Evolutionary conservation across 2,113 vertebrate genomes (phyloP), one percentile per base, ranked within the genome.

Genomic region (Tricholaema leucomelas): DNA sequence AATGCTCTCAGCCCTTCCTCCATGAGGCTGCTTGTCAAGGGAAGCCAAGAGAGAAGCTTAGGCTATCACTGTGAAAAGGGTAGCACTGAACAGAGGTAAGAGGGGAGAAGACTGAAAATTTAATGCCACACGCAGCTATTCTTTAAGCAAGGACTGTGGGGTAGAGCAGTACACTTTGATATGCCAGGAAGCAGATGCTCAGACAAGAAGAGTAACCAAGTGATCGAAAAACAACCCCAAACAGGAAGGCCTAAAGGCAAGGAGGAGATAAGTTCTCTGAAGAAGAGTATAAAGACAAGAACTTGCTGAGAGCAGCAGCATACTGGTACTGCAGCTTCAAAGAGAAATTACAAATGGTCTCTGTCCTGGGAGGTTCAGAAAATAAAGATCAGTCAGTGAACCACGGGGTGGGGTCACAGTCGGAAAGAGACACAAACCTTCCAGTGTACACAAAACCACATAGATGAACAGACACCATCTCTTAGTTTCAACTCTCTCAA

Each of bases 11-110:
- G 13, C 92, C 17, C 23, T 58, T 58, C 21, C 15, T 75, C 16
- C 25, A 21, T 19, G 28, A 88, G n/a, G n/a, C 52, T 71, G n/a
- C 21, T 61, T 44, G 44, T 75, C 35, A 67, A 78, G 35, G 15
- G 27, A 87, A 92, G 42, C n/a, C 5, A 0, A 33, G 36, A 44
- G 28, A 60, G 15, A 80, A 75, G 48, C 18, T 31, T 16, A 54
- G 7, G 30, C 64, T 38, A 35, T 13, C 0, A 0, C 23, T n/a
- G 14, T 15, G 33, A 86, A 61, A 80, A 76, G 18, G 50, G 56
- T 1, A 0, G 23, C 31, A 33, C 23, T 35, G 21, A 5, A 71
- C 0, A 6, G 42, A 74, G 5, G 27, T 35, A 78, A 80, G 4
- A 79, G 14, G 12, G 71, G 42, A 70, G 55, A 82, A 66, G 11